Base-by-base conservation (phyloP, 2,113 vertebrate species). In the Pteropus alecto region DNA sequence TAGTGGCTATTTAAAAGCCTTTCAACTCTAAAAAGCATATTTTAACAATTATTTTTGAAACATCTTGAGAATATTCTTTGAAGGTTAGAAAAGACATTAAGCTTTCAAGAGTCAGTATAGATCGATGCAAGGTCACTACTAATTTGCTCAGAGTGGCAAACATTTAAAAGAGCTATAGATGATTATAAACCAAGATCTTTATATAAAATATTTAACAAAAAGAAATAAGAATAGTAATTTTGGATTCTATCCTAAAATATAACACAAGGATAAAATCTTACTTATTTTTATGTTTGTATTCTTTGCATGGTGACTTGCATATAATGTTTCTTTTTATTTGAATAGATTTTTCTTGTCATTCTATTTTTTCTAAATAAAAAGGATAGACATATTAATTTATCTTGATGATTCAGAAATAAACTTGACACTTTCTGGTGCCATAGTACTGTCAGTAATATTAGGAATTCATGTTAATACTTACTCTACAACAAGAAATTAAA, bases 101-200 rank as follows among this genome's bases (percentile, higher is more conserved):
- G 76, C 33, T 96, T 97, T 96, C 54, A 94, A 88, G 30, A 82
- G 7, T 71, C 11, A 5, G 51, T 92, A 46, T 71, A 94, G 79
- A 91, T 77, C 65, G 91, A 70, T 83, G 24, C 79, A 96, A 97
- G 82, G 61, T 97, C 96, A 97, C 51, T 93, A 61, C 16, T 86
- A 94, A 97, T 98, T 96, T 97, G 35, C 51, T 94, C 70, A 88
- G 24, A 77, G 28, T 83, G 73, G 56, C 33, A 97, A 97, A 94
- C 14, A 87, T 95, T 86, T 94, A 48, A 95, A 91, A 81, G 26
- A 82, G 16, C 28, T 79, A 67, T 48, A 76, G 33, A 68, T 58
- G 77, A 95, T 94, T 79, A 93, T 63, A 95, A 93, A 86, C 33
- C 61, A 97, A 94, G n/a, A 78, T 3, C 26, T 88, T 78, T 70